Base-by-base conservation (phyloP, 2,797 vertebrate genomes). In the Leuciscus waleckii region DNA sequence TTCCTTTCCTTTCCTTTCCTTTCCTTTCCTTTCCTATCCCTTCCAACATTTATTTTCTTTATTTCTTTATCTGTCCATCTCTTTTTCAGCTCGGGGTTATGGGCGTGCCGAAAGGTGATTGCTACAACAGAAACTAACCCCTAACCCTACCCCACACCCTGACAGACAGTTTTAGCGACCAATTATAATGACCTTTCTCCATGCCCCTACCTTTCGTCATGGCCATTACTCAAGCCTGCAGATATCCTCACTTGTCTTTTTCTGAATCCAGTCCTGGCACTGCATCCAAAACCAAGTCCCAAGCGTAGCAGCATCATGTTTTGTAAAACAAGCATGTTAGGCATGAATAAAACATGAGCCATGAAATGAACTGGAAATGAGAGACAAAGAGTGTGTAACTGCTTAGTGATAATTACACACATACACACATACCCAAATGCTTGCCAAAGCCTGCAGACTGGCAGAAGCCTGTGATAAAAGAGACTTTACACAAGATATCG, bases 311-410 rank as follows among this genome's bases (percentile, higher is more conserved):
- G 91, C 89, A 93, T 92, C 91, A 91, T 88, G 92, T 92, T 89
- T 90, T 94, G 93, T 94, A 92, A 92, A 94, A 93, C 92, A 94
- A 95, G 93, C 90, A 83, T 93, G 93, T 91, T 87, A 81, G 88
- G 91, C 89, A 93, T 95, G 94, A 94, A 95, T 94, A 93, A 94
- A 90, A 92, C 93, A 95, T 92, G 89, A 87, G 88, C 87, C 89
- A 92, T 93, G 89, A 93, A 93, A 94, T 89, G 91, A 90, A 88
- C 83, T 89, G 87, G 91, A 86, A 89, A 86, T 87, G 81, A 88
- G 41, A 76, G 75, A 84, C 67, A 56, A 77, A 41, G 39, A 80
- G 79, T 84, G 81, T 84, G 90, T 86, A 39, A 73, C 85, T 8
- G 68, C 89, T 89, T 89, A 74, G 84, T 86, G 49, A 91, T 91